Conservation (phyloP, 2,797 vertebrate genomes). For the Dicrostonyx torquatus region DNA sequence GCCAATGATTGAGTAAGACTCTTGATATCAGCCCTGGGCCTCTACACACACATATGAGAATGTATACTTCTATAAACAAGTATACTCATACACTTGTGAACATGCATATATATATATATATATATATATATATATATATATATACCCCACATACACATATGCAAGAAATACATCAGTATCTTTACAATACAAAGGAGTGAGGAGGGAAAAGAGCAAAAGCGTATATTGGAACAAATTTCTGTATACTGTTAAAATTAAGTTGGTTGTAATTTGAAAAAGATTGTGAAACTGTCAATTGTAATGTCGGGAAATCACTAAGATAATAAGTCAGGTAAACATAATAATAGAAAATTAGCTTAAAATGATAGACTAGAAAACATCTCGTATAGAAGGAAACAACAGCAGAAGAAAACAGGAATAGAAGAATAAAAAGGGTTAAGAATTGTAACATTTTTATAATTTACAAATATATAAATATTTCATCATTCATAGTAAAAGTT, state of each 20-base stretch:
- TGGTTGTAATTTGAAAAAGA: neutral
- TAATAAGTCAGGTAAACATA: conserved; percentile 5
- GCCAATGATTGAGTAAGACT: neutral
- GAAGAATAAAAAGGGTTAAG: conserved; percentile 11
- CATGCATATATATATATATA: neutral
- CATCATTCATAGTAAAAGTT: neutral
- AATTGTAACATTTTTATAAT: neutral
- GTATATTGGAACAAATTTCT: neutral
- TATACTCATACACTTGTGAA: neutral
- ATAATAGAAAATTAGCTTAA: neutral
- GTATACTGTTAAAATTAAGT: neutral
- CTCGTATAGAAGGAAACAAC: neutral
- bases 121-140: neutral
- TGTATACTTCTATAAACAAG: neutral
- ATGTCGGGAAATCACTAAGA: neutral
- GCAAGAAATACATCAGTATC: neutral
- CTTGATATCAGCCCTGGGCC: neutral
- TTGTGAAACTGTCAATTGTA: conserved; percentile 11
- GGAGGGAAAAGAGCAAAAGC: neutral
- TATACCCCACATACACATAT: neutral
- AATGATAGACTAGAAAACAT: neutral
- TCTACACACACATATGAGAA: neutral
- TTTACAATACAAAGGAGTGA: neutral
- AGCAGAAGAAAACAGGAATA: neutral
- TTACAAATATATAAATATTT: neutral